Conservation (phyloP, 2,797 vertebrate genomes). For the Myotis vivesi region DNA sequence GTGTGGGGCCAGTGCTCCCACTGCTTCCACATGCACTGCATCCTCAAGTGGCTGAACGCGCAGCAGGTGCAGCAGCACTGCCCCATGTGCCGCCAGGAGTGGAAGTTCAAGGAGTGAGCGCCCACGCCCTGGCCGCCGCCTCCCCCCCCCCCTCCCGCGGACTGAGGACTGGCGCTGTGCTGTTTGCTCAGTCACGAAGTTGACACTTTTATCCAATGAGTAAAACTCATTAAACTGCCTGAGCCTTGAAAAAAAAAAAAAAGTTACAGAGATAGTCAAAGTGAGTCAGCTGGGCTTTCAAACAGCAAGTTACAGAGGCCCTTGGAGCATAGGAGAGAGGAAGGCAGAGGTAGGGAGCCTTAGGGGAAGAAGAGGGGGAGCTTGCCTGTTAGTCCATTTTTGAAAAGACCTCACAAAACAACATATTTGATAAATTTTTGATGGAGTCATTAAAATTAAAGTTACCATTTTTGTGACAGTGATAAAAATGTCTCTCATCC, state of each 20-base stretch:
- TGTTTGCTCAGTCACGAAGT: not conserved
- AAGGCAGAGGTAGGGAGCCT: no score
- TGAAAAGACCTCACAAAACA: constrained; percentile 56
- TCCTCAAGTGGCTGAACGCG: constrained; percentile 98
- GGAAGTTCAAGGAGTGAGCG: constrained; percentile 97
- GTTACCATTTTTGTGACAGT: constrained; percentile 77
- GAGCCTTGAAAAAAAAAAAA: not conserved
- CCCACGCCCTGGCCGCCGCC: no score
- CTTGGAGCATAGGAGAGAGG: not conserved
- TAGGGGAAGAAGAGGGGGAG: not conserved
- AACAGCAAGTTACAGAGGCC: not conserved
- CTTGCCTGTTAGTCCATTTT: not conserved
- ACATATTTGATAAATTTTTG: constrained; percentile 72
- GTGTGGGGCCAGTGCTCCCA: constrained; percentile 99
- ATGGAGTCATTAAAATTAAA: constrained; percentile 78
- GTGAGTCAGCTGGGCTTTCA: not conserved
- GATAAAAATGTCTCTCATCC: constrained; percentile 78
- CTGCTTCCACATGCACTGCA: constrained; percentile 99
- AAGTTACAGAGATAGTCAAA: not conserved
- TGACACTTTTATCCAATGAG: constrained; percentile 52
- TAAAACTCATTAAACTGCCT: constrained; percentile 41
- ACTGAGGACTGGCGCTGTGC: not conserved
- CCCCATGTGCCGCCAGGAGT: constrained; percentile 98
- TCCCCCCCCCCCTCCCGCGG: no score
- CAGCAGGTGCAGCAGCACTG: constrained; percentile 99